Evolutionary conservation across 2,113 vertebrate species (phyloP).

Genomic region (Psilopogon haemacephalus): DNA sequence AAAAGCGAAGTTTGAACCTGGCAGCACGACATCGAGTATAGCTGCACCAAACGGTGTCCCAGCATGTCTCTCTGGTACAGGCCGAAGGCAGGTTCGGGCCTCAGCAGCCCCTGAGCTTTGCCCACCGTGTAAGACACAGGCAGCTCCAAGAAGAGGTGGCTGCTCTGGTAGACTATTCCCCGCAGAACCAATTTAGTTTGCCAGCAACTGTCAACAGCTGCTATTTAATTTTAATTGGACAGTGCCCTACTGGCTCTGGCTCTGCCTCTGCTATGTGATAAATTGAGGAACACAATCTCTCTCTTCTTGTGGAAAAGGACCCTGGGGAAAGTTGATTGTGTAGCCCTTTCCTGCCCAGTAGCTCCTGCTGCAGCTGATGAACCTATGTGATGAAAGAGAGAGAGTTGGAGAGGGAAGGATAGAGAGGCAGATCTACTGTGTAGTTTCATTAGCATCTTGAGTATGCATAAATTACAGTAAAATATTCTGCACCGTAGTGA

Average conservation of each 20-base stretch:
- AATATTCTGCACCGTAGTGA: background rate
- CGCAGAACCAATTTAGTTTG: slow-evolving; percentile 36
- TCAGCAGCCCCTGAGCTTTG: background rate
- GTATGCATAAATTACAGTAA: background rate
- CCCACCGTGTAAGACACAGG: background rate
- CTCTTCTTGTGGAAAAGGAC: background rate
- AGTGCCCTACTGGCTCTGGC: background rate
- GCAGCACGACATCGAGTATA: fast-evolving
- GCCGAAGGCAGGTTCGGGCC: background rate
- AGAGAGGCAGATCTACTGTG: background rate
- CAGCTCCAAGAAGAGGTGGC: background rate
- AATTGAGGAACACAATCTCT: background rate
- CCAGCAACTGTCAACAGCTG: slow-evolving; percentile 22
- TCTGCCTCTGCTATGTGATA: background rate
- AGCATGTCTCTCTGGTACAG: fast-evolving
- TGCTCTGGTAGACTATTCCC: slow-evolving; percentile 19
- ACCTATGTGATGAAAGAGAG: background rate
- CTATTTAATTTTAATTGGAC: slow-evolving; percentile 43
- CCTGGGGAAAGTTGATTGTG: background rate
- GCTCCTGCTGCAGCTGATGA: background rate
- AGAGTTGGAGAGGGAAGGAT: background rate
- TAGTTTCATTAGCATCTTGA: background rate
- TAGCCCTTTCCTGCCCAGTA: background rate
- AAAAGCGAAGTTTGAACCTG: background rate
- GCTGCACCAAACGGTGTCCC: fast-evolving